A percentile compares a stretch with the other conserved stretches of the same genome.
Evolutionary conservation across 2,113 vertebrate species (phyloP).

Genomic region (Rhagologus leucostigma): DNA sequence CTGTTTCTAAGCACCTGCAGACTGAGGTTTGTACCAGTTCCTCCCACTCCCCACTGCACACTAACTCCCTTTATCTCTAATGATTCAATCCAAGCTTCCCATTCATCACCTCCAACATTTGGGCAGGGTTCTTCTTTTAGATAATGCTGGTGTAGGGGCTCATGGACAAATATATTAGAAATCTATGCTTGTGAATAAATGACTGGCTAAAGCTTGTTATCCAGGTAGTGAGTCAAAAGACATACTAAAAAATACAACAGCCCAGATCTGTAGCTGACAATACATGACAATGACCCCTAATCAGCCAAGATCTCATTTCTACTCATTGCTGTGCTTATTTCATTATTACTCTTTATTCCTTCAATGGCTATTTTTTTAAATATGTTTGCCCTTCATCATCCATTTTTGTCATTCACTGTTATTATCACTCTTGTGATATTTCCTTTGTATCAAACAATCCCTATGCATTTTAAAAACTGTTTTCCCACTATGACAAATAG

Average conservation of each 20-base stretch:
- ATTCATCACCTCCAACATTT: slow-evolving; percentile 1
- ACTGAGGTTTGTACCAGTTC: background rate
- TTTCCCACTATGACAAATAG: background rate
- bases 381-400: background rate
- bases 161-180: background rate
- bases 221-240: background rate
- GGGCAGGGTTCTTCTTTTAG: background rate
- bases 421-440: background rate
- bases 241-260: background rate
- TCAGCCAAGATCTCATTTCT: background rate
- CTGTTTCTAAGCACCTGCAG: slow-evolving; percentile 34
- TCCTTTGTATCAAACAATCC: background rate
- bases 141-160: background rate
- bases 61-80: background rate
- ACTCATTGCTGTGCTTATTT: background rate
- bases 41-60: background rate
- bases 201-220: background rate
- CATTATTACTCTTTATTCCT: background rate
- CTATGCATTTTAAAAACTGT: background rate
- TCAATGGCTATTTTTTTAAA: background rate
- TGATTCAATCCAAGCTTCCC: background rate
- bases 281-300: background rate
- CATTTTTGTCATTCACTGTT: background rate
- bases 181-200: background rate
- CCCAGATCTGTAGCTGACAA: background rate